A percentile compares a stretch with the other conserved stretches of the same genome.
These are phyloP conservation scores for Brachymystax lenok DNA, from an alignment of 2,797 vertebrate species.

Conservation along the genomic window DNA sequence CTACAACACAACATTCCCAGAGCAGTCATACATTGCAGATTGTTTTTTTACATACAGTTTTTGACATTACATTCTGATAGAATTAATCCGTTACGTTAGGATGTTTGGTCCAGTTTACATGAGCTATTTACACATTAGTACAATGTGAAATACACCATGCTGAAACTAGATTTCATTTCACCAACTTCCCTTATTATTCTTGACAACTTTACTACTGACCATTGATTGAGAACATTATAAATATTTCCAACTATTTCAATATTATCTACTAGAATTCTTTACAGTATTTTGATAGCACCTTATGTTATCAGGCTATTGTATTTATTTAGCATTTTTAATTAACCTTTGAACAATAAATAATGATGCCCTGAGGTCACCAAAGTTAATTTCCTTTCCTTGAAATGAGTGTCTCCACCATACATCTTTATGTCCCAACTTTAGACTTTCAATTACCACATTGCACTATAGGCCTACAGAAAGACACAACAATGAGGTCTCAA, in stretches of 20 bases:
- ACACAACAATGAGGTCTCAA: neutral
- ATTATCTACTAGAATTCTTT: slow-evolving; percentile 33
- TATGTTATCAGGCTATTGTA: slow-evolving; percentile 10
- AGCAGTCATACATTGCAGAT: slow-evolving; percentile 32
- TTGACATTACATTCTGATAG: slow-evolving; percentile 26
- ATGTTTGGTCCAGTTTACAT: slow-evolving; percentile 41
- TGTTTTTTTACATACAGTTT: slow-evolving; percentile 30
- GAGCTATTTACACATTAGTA: neutral
- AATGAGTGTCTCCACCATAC: neutral
- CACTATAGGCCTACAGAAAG: neutral
- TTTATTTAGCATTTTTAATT: slow-evolving; percentile 29
- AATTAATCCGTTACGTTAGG: slow-evolving; percentile 21
- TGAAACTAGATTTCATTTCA: neutral
- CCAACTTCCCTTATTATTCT: neutral
- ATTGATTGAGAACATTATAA: slow-evolving; percentile 25
- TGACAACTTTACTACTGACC: slow-evolving; percentile 12
- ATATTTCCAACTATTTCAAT: slow-evolving; percentile 31
- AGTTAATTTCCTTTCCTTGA: slow-evolving; percentile 27
- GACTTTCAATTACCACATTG: neutral
- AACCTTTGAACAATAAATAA: slow-evolving; percentile 42
- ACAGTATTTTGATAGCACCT: slow-evolving; percentile 61
- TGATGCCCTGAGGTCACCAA: slow-evolving; percentile 71
- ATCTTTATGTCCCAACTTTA: slow-evolving; percentile 17
- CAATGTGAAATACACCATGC: slow-evolving; percentile 2
- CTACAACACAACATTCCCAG: slow-evolving; percentile 40